Conservation (phyloP, 2,797 vertebrate species). For the Geotrypetes seraphini region DNA sequence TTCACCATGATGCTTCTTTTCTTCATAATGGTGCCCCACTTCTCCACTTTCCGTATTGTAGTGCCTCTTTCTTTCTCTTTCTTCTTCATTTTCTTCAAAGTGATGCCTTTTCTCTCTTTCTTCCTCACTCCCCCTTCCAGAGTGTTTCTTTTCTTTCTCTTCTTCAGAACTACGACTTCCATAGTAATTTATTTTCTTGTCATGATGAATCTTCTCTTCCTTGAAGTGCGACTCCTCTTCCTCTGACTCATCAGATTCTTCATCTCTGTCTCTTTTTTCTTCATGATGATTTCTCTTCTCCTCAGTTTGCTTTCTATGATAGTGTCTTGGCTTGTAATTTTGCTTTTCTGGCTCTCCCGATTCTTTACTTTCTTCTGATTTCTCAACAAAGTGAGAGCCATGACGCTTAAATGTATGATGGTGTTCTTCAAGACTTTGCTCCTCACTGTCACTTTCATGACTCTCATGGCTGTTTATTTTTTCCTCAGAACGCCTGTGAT, state of each 20-base stretch:
- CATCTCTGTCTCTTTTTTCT: conserved; percentile 2
- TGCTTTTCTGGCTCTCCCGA: conserved; percentile 32
- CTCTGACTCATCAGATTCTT: not conserved
- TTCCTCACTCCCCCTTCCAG: conserved; percentile 25
- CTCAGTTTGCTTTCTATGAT: conserved; percentile 50
- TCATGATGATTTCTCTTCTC: conserved; percentile 12
- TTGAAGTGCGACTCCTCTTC: conserved; percentile 21
- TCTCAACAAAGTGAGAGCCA: conserved; percentile 7
- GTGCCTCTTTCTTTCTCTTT: conserved; percentile 1
- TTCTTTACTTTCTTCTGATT: conserved; percentile 37
- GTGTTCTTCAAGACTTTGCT: conserved; percentile 22
- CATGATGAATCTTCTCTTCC: conserved; percentile 28
- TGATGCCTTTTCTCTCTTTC: conserved; percentile 17
- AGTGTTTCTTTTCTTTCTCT: conserved; percentile 30
- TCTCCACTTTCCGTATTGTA: conserved; percentile 9
- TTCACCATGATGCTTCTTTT: conserved; percentile 28
- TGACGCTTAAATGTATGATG: conserved; percentile 12
- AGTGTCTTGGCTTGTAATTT: conserved; percentile 32
- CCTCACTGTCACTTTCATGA: conserved; percentile 7
- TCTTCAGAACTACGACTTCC: conserved; percentile 10
- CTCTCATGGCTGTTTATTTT: conserved; percentile 26
- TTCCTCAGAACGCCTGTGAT: conserved; percentile 12
- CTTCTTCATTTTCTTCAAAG: conserved; percentile 5
- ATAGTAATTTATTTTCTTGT: conserved; percentile 14
- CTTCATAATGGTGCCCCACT: conserved; percentile 10